These are phyloP conservation scores for Pogona vitticeps DNA, from an alignment of 2,113 vertebrate genomes.

Conservation along the genomic window DNA sequence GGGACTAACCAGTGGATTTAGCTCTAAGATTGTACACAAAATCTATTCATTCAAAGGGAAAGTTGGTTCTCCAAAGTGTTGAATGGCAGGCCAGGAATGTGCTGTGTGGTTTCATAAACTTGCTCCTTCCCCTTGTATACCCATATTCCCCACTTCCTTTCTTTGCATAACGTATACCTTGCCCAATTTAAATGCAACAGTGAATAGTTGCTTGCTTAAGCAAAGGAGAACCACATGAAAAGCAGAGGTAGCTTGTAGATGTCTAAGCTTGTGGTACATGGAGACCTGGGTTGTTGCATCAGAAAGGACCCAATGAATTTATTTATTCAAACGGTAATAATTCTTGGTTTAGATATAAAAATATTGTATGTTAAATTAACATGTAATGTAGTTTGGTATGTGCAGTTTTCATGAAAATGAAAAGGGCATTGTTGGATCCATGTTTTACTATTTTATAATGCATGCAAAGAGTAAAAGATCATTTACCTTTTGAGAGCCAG, in stretches of 20 bases:
- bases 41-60: no score
- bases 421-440: not conserved
- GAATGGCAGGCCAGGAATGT: not conserved
- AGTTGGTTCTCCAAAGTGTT: not conserved
- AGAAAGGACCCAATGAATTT: not conserved
- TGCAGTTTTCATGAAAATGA: not conserved
- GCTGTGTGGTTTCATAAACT: not conserved
- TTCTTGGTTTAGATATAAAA: not conserved
- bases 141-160: not conserved
- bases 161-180: not conserved
- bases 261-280: not conserved
- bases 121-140: not conserved
- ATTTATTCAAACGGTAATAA: not conserved
- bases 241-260: not conserved
- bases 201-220: not conserved
- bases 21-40: no score
- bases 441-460: not conserved
- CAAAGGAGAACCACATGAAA: not conserved
- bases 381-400: not conserved
- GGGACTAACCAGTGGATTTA: no score
- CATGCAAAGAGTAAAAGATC: not conserved
- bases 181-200: not conserved
- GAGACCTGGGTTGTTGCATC: no score
- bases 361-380: not conserved
- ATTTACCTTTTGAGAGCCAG: not conserved